phyloP scores from a whole-genome alignment of 2,113 vertebrate species.

The Ginglymostoma cirratum region DNA sequence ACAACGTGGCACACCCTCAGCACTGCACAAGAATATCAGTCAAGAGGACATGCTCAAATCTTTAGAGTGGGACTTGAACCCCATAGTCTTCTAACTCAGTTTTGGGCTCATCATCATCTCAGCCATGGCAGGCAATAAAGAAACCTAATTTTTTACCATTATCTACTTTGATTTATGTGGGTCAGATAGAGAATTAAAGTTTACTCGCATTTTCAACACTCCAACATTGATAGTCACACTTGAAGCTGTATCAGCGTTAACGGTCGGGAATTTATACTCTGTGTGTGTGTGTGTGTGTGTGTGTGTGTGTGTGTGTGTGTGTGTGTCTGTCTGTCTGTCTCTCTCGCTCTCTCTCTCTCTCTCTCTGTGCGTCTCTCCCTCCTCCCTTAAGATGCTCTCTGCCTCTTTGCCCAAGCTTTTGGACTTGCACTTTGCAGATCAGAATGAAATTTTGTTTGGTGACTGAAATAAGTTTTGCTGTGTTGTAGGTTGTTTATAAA shows the following conservation, averaged over 20 bases:
- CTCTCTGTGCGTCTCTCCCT: background rate
- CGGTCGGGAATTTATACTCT: background rate
- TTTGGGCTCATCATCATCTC: background rate
- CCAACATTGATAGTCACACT: background rate
- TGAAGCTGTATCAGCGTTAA: background rate
- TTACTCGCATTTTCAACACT: background rate
- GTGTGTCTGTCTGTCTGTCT: background rate
- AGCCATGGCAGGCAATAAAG: background rate
- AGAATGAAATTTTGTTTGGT: background rate
- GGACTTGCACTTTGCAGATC: background rate
- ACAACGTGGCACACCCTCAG: background rate
- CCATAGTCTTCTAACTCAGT: background rate
- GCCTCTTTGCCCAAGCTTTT: background rate
- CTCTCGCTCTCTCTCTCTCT: background rate
- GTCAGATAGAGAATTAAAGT: background rate
- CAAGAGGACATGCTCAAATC: background rate
- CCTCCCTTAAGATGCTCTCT: background rate
- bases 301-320: background rate
- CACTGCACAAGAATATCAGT: background rate
- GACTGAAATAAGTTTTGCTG: background rate
- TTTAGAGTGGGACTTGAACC: background rate
- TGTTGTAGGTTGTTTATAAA: background rate
- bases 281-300: too few species aligned
- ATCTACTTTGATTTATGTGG: too few species aligned
- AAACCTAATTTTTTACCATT: background rate